These are phyloP conservation scores for Champsocephalus esox DNA, from an alignment of 2,797 vertebrate species.

Conservation along the genomic window DNA sequence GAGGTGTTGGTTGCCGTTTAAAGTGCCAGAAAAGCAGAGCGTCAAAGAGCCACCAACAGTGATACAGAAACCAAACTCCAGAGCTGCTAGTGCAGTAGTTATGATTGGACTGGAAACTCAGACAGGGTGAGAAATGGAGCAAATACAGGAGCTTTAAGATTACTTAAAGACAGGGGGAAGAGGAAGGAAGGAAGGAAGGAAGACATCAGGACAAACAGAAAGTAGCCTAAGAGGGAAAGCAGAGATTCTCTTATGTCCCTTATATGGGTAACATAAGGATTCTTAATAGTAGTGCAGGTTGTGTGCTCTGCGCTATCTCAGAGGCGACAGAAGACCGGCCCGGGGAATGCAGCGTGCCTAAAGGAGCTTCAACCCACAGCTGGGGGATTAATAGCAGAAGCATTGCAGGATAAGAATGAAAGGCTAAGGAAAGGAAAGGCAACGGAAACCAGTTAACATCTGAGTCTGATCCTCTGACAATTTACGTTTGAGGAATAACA, in stretches of 20 bases:
- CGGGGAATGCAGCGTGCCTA: constrained; percentile 59
- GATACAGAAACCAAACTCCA: constrained; percentile 49
- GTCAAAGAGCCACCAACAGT: constrained; percentile 47
- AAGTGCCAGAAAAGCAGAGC: constrained; percentile 35
- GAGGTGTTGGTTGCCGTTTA: constrained; percentile 49
- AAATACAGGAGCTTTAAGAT: constrained; percentile 24
- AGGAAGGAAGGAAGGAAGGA: constrained; percentile 44
- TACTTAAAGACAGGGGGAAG: constrained; percentile 24
- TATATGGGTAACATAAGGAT: constrained; percentile 74
- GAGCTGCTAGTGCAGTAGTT: constrained; percentile 23
- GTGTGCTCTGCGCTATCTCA: constrained; percentile 72
- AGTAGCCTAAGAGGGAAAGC: constrained; percentile 53
- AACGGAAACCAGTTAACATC: constrained; percentile 52
- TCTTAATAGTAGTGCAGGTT: constrained; percentile 70
- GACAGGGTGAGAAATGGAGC: constrained; percentile 17
- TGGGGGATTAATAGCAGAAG: constrained; percentile 67
- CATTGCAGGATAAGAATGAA: constrained; percentile 58
- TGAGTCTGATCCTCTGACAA: constrained; percentile 49
- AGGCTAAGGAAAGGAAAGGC: constrained; percentile 48
- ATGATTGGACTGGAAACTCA: constrained; percentile 44
- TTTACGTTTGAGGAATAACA: constrained; percentile 56
- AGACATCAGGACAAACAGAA: constrained; percentile 33
- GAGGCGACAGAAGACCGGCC: constrained; percentile 60
- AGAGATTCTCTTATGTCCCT: constrained; percentile 61
- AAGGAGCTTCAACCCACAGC: constrained; percentile 52